Percentiles rank a stretch among this genome's conserved stretches.
Conservation (phyloP, 2,888 invertebrate species). For the Synergus japonicus region DNA sequence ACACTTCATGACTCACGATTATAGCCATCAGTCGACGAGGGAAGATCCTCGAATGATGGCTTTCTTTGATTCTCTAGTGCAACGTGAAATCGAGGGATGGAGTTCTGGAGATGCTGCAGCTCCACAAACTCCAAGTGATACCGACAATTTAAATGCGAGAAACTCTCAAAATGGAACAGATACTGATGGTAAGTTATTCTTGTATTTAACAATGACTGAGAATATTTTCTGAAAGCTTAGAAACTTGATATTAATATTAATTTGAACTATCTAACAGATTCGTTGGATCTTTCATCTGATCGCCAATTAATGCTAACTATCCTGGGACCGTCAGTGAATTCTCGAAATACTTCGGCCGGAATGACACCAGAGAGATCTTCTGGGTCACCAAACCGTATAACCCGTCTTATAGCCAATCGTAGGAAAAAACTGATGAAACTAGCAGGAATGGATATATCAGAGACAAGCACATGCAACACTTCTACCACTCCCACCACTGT, state of each 20-base stretch:
- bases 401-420: constrained; percentile 86
- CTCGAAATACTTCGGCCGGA: constrained; percentile 60
- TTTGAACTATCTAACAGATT: constrained; percentile 58
- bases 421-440: constrained; percentile 83
- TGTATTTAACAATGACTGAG: not conserved
- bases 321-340: constrained; percentile 61
- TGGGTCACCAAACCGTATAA: constrained; percentile 84
- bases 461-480: constrained; percentile 50
- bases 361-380: constrained; percentile 67
- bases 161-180: constrained; percentile 77
- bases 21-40: constrained; percentile 90
- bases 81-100: constrained; percentile 92
- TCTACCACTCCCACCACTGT: constrained; percentile 48
- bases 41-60: constrained; percentile 98
- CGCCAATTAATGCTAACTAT: constrained; percentile 67
- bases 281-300: constrained; percentile 60
- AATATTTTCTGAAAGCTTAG: too few relatives aligned
- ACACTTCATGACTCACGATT: constrained; percentile 92
- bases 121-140: constrained; percentile 67
- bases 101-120: constrained; percentile 79
- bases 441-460: constrained; percentile 75
- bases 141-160: constrained; percentile 67
- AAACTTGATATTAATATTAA: not conserved
- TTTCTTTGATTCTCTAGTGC: constrained; percentile 95
- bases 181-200: constrained; percentile 69